These are phyloP conservation scores for Colius striatus DNA, from an alignment of 2,113 vertebrate genomes.

Conservation along the genomic window DNA sequence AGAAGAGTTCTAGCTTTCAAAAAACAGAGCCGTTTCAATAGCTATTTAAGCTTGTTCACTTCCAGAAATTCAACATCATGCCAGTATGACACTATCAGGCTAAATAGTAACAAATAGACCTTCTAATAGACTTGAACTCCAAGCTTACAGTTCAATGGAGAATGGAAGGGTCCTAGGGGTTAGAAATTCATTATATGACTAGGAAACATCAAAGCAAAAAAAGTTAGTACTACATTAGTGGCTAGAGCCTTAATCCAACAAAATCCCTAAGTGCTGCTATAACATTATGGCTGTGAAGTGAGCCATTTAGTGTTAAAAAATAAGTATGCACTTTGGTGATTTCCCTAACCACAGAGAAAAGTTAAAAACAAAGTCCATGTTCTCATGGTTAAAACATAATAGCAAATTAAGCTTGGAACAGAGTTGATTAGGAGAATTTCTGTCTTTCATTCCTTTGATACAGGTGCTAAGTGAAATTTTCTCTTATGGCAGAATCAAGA, in stretches of 20 bases:
- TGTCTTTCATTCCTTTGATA: background rate
- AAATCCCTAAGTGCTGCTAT: background rate
- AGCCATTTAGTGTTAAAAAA: background rate
- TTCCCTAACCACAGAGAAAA: background rate
- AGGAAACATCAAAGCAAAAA: background rate
- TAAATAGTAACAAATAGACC: background rate
- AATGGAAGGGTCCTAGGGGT: background rate
- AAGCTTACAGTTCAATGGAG: background rate
- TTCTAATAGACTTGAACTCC: background rate
- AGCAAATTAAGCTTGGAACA: background rate
- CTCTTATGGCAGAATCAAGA: background rate
- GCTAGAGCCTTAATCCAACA: background rate
- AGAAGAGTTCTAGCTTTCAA: background rate
- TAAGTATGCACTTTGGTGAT: background rate
- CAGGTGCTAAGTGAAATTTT: background rate
- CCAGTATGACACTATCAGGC: background rate
- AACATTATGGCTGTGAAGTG: background rate
- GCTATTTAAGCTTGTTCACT: background rate
- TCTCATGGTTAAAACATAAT: background rate
- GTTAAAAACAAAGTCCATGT: background rate
- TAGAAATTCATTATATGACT: background rate
- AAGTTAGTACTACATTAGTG: background rate
- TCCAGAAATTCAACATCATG: background rate
- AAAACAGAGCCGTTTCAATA: background rate
- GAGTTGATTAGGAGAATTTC: background rate